Evolutionary conservation across 2,888 invertebrate genomes (phyloP), one percentile per base, ranked within the genome.

Genomic region (Schizotus pectinicornis): DNA sequence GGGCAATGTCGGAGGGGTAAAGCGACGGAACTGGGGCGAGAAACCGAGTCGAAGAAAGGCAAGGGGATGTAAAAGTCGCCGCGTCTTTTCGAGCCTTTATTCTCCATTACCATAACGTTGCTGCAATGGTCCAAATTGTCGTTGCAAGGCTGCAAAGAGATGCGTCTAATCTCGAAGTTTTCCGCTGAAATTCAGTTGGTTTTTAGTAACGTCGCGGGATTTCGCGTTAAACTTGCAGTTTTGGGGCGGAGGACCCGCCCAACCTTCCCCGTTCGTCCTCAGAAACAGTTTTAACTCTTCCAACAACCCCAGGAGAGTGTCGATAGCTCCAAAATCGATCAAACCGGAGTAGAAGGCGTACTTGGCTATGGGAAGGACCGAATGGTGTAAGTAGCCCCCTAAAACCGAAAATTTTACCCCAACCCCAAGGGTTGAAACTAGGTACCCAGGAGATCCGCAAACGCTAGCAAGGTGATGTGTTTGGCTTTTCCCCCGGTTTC

Each of bases 341-440:
- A 81, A 81, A 0, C 88, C 89, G 3, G 85, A 84, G 63, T 89
- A 89, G 75, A 82, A 89, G 0, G 85, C 82, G 42, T 82, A 80
- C 67, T 84, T 86, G 0, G 85, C 82, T 0, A 85, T 74, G 0
- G 89, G 88, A 7, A 88, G 69, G 7, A 86, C 79, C 73, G 84
- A 84, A 41, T 81, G 79, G 67, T 85, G 83, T 14, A 89, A 74
- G 68, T 86, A 88, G 8, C 88, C 87, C 35, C 87, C 88, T 65
- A 50, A 36, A 45, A 54, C 47, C 1, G 3, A 11, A 6, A 13
- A 14, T 6, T 3, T 38, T n/a, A n/a, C 35, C 31, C 7, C 12
- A 41, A 8, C 12, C 11, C 8, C 7, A 5, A 11, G 1, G 5
- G 14, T 42, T 45, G 12, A 8, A 37, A 8, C 11, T 9, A 22